Conservation (phyloP, 2,113 vertebrate genomes). For the Halichoerus grypus region DNA sequence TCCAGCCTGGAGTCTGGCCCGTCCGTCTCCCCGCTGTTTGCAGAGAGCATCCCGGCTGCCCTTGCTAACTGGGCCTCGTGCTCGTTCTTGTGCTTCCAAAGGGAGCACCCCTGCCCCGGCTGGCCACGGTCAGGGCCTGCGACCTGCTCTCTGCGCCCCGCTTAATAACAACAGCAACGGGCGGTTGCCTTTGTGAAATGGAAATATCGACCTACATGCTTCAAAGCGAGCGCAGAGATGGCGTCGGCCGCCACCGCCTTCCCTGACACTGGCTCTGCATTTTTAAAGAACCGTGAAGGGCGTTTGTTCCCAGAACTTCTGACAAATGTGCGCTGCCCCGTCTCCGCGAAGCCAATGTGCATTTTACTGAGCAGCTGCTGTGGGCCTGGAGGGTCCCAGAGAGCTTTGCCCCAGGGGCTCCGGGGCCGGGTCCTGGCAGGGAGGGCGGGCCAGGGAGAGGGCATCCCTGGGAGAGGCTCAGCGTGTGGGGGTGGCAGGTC, state of each 20-base stretch:
- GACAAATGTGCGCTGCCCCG: fast-evolving
- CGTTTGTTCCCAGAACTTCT: neutral
- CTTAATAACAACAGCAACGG: slow-evolving; percentile 44
- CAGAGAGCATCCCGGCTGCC: neutral
- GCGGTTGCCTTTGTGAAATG: slow-evolving; percentile 51
- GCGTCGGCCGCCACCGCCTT: neutral
- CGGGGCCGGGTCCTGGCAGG: fast-evolving
- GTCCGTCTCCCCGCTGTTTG: too few species aligned
- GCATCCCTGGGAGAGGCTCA: neutral
- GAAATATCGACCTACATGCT: neutral
- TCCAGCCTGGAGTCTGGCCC: neutral
- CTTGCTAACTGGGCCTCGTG: neutral
- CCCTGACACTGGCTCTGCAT: neutral
- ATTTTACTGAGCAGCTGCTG: neutral
- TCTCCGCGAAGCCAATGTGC: fast-evolving
- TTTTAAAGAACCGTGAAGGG: slow-evolving; percentile 52
- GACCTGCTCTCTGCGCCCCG: neutral
- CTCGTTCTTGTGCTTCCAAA: neutral
- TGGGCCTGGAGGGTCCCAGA: fast-evolving
- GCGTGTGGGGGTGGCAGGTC: neutral
- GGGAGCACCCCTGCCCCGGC: neutral
- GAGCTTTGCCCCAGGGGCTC: fast-evolving
- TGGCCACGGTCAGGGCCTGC: fast-evolving
- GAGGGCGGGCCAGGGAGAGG: neutral
- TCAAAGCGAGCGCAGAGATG: slow-evolving; percentile 53